These are phyloP conservation scores for Scaptodrosophila latifasciaeformis DNA, from an alignment of 2,888 invertebrate genomes.

Conservation along the genomic window DNA sequence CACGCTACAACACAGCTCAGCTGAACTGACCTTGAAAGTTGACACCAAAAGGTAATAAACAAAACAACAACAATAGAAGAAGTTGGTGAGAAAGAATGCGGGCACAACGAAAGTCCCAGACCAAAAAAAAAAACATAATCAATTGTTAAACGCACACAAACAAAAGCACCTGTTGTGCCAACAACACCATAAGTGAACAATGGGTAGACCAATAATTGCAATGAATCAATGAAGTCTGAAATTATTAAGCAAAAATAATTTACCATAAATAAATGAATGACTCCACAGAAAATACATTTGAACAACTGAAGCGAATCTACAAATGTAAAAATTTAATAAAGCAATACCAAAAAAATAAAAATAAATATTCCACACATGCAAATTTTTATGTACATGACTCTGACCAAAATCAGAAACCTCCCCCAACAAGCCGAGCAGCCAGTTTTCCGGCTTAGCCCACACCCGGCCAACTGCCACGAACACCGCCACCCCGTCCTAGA, in stretches of 20 bases:
- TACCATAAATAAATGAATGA: slow-evolving; percentile 32
- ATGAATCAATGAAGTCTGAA: slow-evolving; percentile 42
- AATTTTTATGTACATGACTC: too few species aligned
- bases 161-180: slow-evolving; percentile 21
- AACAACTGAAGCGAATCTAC: slow-evolving; percentile 37
- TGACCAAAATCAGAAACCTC: too few species aligned
- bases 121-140: background rate
- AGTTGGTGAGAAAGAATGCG: slow-evolving; percentile 40
- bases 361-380: too few species aligned
- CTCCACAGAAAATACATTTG: slow-evolving; percentile 33
- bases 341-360: too few species aligned
- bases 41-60: slow-evolving; percentile 11
- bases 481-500: slow-evolving; percentile 16
- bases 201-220: slow-evolving; percentile 2
- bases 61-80: too few species aligned
- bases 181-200: background rate
- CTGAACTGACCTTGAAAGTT: slow-evolving; percentile 53
- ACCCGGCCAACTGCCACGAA: slow-evolving; percentile 2
- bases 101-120: slow-evolving; percentile 24
- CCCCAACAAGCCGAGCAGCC: too few species aligned
- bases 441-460: slow-evolving; percentile 46
- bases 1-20: slow-evolving; percentile 23
- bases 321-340: slow-evolving; percentile 5
- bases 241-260: slow-evolving; percentile 46
- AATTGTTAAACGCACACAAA: slow-evolving; percentile 3